Evolutionary conservation across 2,797 vertebrate species (phyloP).

Genomic region (Thamnophis elegans): DNA sequence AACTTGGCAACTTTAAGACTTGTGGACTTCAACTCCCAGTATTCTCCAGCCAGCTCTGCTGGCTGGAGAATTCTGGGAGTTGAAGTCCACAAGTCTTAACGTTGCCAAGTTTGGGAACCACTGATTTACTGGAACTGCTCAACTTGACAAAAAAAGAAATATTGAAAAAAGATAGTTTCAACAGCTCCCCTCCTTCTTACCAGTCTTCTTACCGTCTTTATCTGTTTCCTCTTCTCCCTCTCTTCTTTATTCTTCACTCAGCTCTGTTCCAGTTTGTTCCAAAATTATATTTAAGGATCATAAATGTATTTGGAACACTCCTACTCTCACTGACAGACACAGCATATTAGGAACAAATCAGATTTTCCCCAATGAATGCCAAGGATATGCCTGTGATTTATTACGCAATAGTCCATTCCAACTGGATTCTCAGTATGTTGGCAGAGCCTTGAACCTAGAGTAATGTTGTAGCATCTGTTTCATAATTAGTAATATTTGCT

Average conservation of each 20-base stretch:
- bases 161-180: background rate
- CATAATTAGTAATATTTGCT: conserved; percentile 9
- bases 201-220: background rate
- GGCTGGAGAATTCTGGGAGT: no score
- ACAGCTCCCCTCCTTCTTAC: background rate
- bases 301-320: background rate
- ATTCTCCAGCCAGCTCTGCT: no score
- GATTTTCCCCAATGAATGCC: background rate
- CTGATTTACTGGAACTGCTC: background rate
- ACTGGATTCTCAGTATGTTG: conserved; percentile 10
- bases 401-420: conserved; percentile 6
- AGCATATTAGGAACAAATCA: background rate
- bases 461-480: conserved; percentile 31
- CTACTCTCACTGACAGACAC: background rate
- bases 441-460: background rate
- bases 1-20: no score
- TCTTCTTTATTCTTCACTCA: background rate
- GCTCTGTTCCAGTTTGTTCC: background rate
- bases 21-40: no score
- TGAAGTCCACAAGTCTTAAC: no score
- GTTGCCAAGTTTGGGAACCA: no score
- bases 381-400: conserved; percentile 2
- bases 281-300: background rate
- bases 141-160: background rate
- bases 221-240: background rate